Evolutionary conservation across 2,113 vertebrate genomes (phyloP).

Genomic region (Cavia porcellus): DNA sequence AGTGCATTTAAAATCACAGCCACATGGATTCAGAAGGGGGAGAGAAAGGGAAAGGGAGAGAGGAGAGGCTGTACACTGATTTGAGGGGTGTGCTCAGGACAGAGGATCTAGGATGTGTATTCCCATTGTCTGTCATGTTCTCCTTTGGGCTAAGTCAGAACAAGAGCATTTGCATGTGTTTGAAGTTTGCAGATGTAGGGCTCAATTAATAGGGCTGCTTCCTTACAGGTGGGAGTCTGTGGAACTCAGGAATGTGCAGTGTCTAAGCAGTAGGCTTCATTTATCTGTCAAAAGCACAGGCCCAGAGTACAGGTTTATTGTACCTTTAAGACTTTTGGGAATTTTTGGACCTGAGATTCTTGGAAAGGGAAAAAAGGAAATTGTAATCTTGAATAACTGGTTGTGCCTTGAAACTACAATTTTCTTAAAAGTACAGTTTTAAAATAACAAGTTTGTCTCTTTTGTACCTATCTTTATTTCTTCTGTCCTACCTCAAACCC

Average conservation of each 20-base stretch:
- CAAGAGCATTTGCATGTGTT: not conserved
- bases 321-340: not conserved
- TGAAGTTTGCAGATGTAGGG: not conserved
- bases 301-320: not conserved
- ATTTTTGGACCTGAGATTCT: not conserved
- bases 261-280: not conserved
- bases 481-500: not conserved
- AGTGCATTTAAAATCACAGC: not conserved
- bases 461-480: not conserved
- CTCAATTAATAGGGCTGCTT: too few relatives aligned
- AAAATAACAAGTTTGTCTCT: not conserved
- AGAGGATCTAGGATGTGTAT: not conserved
- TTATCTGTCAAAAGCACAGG: not conserved
- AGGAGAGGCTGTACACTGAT: not conserved
- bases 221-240: not conserved
- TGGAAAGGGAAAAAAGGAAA: not conserved
- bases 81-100: not conserved
- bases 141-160: not conserved
- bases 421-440: not conserved
- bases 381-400: not conserved
- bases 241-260: not conserved
- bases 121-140: not conserved
- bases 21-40: not conserved
- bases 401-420: not conserved
- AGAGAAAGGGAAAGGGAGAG: not conserved